A percentile compares a stretch with the other conserved stretches of the same genome.
Conservation (phyloP, 2,888 invertebrate genomes). For the Penaeus monodon region DNA sequence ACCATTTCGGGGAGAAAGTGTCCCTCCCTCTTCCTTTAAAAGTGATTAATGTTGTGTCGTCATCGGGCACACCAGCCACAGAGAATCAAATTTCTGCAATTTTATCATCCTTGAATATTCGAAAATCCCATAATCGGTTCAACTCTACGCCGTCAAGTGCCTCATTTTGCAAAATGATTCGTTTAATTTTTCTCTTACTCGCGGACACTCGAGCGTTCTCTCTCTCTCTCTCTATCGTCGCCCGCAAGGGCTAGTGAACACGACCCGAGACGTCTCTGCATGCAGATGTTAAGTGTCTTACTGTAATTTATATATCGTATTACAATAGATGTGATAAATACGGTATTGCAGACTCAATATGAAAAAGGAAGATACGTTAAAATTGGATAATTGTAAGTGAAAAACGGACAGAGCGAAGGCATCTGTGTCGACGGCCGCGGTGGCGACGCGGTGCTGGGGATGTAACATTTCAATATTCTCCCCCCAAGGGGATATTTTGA, state of each 20-base stretch:
- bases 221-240: no score
- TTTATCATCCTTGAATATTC: constrained; percentile 40
- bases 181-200: constrained; percentile 1
- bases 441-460: background rate
- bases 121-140: constrained; percentile 32
- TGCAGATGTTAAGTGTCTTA: no score
- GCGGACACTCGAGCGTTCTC: background rate
- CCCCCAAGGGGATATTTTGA: constrained; percentile 36
- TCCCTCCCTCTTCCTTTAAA: background rate
- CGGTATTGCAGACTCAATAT: no score
- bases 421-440: background rate
- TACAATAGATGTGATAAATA: no score
- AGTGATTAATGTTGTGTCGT: background rate
- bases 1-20: background rate
- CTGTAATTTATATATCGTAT: no score
- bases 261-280: no score
- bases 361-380: no score
- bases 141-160: constrained; percentile 32
- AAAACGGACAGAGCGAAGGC: background rate
- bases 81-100: constrained; percentile 38
- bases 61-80: background rate
- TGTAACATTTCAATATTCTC: constrained; percentile 31
- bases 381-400: no score
- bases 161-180: constrained; percentile 30
- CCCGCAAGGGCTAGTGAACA: no score